phyloP scores from a whole-genome alignment of 23 tunicate species.

The Corella eumyota region DNA sequence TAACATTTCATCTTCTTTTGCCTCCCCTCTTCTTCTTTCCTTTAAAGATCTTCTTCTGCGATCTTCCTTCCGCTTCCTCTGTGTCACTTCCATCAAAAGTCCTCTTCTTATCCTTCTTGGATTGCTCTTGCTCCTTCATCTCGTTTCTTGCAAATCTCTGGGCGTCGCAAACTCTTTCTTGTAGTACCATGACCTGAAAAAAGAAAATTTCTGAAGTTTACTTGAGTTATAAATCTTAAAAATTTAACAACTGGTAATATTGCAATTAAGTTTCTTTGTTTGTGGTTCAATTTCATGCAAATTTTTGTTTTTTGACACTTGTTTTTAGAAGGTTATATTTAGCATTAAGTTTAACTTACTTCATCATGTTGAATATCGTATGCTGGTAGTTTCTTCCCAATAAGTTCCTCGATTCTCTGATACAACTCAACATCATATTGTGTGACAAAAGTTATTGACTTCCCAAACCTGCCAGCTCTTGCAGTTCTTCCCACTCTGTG shows the following conservation, averaged over 20 bases:
- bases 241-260: neutral
- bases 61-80: too few relatives aligned
- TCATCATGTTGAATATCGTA: constrained; percentile 82
- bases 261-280: neutral
- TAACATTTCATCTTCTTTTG: too few relatives aligned
- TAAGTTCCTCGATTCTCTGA: constrained; percentile 84
- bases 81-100: constrained; percentile 23
- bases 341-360: constrained; percentile 12
- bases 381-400: constrained; percentile 75
- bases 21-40: too few relatives aligned
- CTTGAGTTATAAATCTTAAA: neutral
- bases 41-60: too few relatives aligned
- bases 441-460: constrained; percentile 83
- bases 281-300: neutral
- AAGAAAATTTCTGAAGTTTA: neutral
- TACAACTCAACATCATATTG: constrained; percentile 96
- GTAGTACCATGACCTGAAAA: constrained; percentile 61
- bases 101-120: constrained; percentile 24
- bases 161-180: constrained; percentile 91
- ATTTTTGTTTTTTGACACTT: too few relatives aligned
- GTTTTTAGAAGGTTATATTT: too few relatives aligned
- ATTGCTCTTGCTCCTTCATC: constrained; percentile 48
- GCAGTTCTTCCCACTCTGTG: constrained; percentile 98
- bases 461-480: constrained; percentile 88
- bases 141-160: constrained; percentile 58